These are phyloP conservation scores for Lepidurus packardi DNA, from an alignment of 1,140 invertebrate genomes.

Conservation along the genomic window DNA sequence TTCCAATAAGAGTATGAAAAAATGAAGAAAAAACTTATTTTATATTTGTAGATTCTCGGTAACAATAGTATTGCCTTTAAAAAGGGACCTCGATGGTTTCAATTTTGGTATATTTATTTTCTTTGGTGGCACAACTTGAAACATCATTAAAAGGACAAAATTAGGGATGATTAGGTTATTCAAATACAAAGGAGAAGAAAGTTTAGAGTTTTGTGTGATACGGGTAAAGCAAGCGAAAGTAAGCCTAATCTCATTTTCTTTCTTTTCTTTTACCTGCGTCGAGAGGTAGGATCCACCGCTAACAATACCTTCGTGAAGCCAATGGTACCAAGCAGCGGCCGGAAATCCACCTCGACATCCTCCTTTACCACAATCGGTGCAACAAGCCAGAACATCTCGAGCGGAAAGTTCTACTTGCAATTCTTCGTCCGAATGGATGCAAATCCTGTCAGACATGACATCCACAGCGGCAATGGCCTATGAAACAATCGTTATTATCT, in stretches of 20 bases:
- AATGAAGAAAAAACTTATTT: too few relatives aligned
- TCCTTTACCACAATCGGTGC: conserved; percentile 22
- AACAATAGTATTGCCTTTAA: too few relatives aligned
- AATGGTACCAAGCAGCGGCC: conserved; percentile 16
- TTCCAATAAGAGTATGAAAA: too few relatives aligned
- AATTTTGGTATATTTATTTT: too few relatives aligned
- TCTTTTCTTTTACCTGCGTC: background rate
- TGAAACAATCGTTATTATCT: background rate
- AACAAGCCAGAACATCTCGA: conserved; percentile 13
- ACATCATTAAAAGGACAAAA: background rate
- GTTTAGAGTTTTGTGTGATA: too few relatives aligned
- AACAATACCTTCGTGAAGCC: conserved; percentile 36
- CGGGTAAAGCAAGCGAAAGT: background rate
- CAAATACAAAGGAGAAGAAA: background rate
- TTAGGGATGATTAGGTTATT: background rate
- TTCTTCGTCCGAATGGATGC: conserved; percentile 18
- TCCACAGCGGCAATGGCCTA: conserved; percentile 14
- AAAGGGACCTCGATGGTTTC: too few relatives aligned
- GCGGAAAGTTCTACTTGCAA: conserved; percentile 3
- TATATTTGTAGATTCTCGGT: too few relatives aligned
- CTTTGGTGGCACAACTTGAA: too few relatives aligned
- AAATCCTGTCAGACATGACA: conserved; percentile 25
- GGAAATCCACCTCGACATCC: conserved; percentile 24
- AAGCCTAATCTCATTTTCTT: background rate
- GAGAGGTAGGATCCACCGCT: conserved; percentile 1